Conservation (phyloP, 2,113 vertebrate genomes). For the Elephas maximus region DNA sequence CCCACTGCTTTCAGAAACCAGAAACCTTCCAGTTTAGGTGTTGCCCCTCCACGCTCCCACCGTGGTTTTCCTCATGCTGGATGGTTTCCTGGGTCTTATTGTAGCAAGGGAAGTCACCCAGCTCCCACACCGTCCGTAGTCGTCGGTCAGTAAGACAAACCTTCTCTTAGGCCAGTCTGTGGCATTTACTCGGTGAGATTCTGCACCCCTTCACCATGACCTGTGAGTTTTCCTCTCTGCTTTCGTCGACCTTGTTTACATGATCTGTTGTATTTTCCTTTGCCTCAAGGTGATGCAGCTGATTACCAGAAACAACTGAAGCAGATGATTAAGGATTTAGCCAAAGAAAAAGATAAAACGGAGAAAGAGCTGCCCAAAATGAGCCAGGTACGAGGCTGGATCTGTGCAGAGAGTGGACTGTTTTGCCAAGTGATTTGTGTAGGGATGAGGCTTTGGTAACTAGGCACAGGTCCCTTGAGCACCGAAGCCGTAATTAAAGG, state of each 20-base stretch:
- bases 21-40: neutral
- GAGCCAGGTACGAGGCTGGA: constrained; percentile 93
- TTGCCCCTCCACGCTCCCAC: accelerated
- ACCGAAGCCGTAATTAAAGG: neutral
- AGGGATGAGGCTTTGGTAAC: neutral
- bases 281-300: constrained; percentile 86
- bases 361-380: constrained; percentile 95
- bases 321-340: constrained; percentile 97
- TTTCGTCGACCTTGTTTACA: neutral
- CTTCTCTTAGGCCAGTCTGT: too few species aligned
- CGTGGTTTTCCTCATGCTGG: neutral
- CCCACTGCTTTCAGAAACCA: neutral
- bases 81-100: neutral
- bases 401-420: neutral
- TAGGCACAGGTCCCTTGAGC: neutral
- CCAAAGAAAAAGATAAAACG: constrained; percentile 93
- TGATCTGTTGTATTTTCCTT: constrained; percentile 20
- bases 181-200: neutral
- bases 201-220: neutral
- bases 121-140: too few species aligned
- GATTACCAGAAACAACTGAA: constrained; percentile 97
- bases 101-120: neutral
- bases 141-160: neutral
- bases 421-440: neutral
- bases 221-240: neutral